These are phyloP conservation scores for Brotogeris chrysoptera DNA, from an alignment of 2,797 vertebrate species.

Conservation along the genomic window DNA sequence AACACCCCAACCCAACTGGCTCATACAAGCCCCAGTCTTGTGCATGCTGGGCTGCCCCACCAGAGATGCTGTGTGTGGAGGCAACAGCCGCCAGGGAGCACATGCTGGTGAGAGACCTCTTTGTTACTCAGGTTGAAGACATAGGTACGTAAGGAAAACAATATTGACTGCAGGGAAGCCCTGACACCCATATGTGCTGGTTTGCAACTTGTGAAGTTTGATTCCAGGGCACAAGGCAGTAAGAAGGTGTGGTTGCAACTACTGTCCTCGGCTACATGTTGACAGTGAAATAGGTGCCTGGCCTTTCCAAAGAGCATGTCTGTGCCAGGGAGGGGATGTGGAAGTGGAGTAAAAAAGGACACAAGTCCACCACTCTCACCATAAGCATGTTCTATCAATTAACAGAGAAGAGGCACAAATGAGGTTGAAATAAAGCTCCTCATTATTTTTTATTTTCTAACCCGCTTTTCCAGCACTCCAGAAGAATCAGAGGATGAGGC, in stretches of 20 bases:
- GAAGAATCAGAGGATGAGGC: neutral
- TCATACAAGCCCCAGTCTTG: accelerated
- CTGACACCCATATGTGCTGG: neutral
- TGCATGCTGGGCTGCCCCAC: accelerated
- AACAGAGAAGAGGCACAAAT: neutral
- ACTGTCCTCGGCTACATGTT: accelerated
- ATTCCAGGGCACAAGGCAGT: accelerated
- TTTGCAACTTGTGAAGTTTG: no score
- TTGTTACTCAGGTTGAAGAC: neutral
- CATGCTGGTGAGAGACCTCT: accelerated
- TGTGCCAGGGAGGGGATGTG: neutral
- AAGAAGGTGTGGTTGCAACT: neutral
- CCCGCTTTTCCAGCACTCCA: neutral
- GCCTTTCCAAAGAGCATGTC: neutral
- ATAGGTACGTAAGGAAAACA: neutral
- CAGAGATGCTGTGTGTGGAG: accelerated
- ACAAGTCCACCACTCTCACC: neutral
- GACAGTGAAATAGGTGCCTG: neutral
- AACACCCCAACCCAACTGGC: accelerated
- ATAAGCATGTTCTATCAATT: neutral
- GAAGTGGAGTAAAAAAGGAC: neutral
- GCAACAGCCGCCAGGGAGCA: accelerated
- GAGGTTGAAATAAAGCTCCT: neutral
- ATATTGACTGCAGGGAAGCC: neutral
- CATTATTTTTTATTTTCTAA: neutral